Conservation (phyloP, 2,888 invertebrate genomes). For the Andricus quercusramuli region DNA sequence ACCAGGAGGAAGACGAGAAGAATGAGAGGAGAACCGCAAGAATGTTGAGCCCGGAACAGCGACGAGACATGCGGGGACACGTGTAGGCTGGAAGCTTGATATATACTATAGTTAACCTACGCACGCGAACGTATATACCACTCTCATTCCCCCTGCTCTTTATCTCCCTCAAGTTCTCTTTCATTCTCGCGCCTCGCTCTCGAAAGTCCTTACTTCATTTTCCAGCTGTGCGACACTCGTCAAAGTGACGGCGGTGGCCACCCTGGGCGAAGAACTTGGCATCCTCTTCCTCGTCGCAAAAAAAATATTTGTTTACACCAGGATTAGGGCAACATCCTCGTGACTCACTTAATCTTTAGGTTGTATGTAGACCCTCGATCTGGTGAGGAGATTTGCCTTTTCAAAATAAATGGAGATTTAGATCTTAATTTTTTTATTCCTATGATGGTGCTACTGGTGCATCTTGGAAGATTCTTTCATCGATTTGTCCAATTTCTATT, state of each 20-base stretch:
- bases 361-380: background rate
- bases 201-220: constrained; percentile 61
- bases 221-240: constrained; percentile 77
- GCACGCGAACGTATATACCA: constrained; percentile 57
- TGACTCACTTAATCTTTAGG: constrained; percentile 6
- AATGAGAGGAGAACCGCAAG: constrained; percentile 52
- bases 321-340: constrained; percentile 19
- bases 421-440: constrained; percentile 5
- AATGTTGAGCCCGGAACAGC: constrained; percentile 72
- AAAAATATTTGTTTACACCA: constrained; percentile 39
- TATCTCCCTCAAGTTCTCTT: constrained; percentile 55
- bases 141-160: constrained; percentile 24
- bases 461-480: background rate
- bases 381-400: background rate
- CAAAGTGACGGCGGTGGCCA: constrained; percentile 74
- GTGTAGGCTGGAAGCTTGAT: constrained; percentile 72
- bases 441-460: background rate
- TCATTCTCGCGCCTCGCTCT: constrained; percentile 49
- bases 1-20: constrained; percentile 47
- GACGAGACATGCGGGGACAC: constrained; percentile 74
- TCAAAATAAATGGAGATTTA: constrained; percentile 20
- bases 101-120: constrained; percentile 54
- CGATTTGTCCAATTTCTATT: background rate
- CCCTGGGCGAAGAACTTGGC: constrained; percentile 62
- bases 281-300: constrained; percentile 14